Evolutionary conservation across 2,113 vertebrate species (phyloP).

Genomic region (Anhinga rufa): DNA sequence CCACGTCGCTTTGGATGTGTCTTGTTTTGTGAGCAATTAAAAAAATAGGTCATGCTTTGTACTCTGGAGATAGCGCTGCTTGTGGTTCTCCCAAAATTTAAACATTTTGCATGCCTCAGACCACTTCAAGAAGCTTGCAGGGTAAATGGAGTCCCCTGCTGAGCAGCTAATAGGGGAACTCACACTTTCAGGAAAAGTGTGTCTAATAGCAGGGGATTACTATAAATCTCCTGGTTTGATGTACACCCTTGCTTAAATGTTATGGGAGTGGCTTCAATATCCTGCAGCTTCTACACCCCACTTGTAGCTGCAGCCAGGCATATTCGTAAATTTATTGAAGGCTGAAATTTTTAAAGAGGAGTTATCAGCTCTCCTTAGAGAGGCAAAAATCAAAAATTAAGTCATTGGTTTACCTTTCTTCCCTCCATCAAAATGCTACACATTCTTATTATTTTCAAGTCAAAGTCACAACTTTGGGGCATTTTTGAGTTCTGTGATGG

Average conservation of each 20-base stretch:
- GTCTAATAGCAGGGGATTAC: conserved; percentile 16
- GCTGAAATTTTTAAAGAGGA: background rate
- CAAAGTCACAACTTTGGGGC: background rate
- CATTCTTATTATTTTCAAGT: background rate
- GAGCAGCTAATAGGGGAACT: conserved; percentile 11
- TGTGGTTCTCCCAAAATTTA: background rate
- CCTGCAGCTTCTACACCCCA: background rate
- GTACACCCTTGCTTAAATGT: background rate
- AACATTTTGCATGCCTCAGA: background rate
- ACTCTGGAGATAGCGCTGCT: background rate
- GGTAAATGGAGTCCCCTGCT: background rate
- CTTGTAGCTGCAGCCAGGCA: background rate
- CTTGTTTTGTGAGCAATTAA: background rate
- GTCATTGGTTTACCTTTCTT: background rate
- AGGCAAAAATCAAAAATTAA: background rate
- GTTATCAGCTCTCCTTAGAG: background rate
- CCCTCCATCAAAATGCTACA: background rate
- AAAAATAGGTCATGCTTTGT: background rate
- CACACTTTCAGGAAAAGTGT: background rate
- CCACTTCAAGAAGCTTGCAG: background rate
- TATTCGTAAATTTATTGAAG: background rate
- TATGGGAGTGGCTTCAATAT: background rate
- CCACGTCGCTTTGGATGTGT: background rate
- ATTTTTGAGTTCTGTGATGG: background rate
- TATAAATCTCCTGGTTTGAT: background rate